Evolutionary conservation across 2,113 vertebrate species (phyloP).

Genomic region (Phalacrocorax pelagicus): DNA sequence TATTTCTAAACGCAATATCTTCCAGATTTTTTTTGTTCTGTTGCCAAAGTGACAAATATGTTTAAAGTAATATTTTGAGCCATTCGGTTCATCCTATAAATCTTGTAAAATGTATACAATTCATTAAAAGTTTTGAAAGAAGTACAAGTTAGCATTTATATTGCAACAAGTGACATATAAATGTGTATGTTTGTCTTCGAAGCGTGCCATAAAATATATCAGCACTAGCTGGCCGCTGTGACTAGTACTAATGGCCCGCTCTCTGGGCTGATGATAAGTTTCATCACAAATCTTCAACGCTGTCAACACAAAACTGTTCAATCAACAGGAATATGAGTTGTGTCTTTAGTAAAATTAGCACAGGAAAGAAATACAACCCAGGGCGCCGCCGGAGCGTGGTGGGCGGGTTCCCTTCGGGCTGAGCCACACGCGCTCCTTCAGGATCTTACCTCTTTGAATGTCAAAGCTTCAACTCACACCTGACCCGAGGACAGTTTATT

Average conservation of each 20-base stretch:
- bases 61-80: constrained; percentile 75
- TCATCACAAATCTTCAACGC: constrained; percentile 53
- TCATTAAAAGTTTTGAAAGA: constrained; percentile 81
- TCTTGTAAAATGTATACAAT: constrained; percentile 75
- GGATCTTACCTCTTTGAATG: neutral
- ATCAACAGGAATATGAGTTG: constrained; percentile 53
- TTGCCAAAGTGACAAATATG: constrained; percentile 82
- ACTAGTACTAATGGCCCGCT: neutral
- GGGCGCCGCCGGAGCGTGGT: neutral
- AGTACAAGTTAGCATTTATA: constrained; percentile 74
- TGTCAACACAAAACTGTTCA: constrained; percentile 50
- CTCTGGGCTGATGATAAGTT: constrained; percentile 4
- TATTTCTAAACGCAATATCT: constrained; percentile 68
- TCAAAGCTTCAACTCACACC: neutral
- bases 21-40: constrained; percentile 65
- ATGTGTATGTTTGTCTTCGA: constrained; percentile 61
- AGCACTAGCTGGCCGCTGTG: neutral
- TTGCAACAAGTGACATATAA: constrained; percentile 71
- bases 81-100: constrained; percentile 66
- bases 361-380: constrained; percentile 6
- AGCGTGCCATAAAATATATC: constrained; percentile 15
- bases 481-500: neutral
- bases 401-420: neutral
- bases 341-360: constrained; percentile 63
- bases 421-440: neutral